Evolutionary conservation across 2,797 vertebrate genomes (phyloP).

Genomic region (Eulemur mongoz): DNA sequence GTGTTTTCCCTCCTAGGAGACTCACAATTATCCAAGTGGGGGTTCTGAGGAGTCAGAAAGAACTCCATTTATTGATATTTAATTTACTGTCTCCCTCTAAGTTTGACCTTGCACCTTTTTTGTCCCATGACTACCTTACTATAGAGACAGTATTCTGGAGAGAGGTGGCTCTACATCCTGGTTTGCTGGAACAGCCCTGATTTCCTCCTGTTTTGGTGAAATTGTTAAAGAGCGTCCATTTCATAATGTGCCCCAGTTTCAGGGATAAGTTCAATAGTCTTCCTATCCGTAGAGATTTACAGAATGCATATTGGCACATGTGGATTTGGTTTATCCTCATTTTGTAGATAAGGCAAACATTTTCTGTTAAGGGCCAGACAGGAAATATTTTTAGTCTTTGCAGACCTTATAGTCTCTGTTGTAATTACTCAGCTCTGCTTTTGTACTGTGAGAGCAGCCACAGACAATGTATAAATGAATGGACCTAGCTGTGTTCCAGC

Average conservation of each 20-base stretch:
- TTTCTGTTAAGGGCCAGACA: background rate
- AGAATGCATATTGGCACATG: background rate
- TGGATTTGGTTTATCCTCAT: background rate
- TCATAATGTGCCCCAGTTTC: background rate
- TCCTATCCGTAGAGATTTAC: background rate
- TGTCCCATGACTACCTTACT: background rate
- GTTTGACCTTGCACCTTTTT: background rate
- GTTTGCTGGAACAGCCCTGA: background rate
- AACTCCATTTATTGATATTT: background rate
- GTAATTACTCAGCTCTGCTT: background rate
- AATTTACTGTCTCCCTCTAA: background rate
- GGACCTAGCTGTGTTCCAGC: background rate
- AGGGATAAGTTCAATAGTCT: background rate
- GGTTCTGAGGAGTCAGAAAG: background rate
- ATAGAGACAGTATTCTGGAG: background rate
- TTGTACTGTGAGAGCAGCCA: background rate
- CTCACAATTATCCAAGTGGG: background rate
- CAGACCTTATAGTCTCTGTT: background rate
- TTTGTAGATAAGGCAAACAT: background rate
- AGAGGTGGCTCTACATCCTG: background rate
- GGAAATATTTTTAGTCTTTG: background rate
- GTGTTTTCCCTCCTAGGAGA: background rate
- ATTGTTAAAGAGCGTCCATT: background rate
- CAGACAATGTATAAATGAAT: background rate
- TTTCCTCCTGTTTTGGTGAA: background rate